A percentile compares a stretch with the other conserved stretches of the same genome.
phyloP scores from a whole-genome alignment of 2,888 invertebrate species.

The Onchidella celtica region DNA sequence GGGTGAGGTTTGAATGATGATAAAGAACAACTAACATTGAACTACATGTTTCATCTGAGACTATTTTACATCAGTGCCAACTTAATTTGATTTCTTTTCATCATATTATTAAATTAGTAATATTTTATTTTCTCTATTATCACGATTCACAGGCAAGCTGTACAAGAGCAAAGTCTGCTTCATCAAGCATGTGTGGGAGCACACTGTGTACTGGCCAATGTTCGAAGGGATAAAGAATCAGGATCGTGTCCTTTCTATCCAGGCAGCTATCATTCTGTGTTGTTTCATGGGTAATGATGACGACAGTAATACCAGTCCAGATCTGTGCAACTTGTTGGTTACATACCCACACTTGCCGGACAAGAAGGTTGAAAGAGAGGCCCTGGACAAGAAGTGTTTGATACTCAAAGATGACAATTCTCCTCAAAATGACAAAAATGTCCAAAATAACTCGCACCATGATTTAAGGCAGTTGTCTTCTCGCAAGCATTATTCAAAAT shows the following conservation, averaged over 20 bases:
- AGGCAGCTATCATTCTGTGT: constrained; percentile 76
- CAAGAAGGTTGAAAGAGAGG: constrained; percentile 29
- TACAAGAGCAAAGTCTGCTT: constrained; percentile 78
- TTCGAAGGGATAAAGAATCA: constrained; percentile 76
- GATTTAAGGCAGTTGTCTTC: too few species aligned
- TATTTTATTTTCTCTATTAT: too few species aligned
- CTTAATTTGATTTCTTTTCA: too few species aligned
- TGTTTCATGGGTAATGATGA: constrained; percentile 46
- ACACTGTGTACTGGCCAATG: constrained; percentile 76
- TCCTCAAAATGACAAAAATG: too few species aligned
- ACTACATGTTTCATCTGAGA: too few species aligned
- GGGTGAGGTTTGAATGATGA: too few species aligned
- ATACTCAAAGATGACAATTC: background rate
- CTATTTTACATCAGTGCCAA: too few species aligned
- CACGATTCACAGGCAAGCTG: constrained; percentile 71
- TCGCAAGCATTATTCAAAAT: too few species aligned
- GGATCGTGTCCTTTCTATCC: constrained; percentile 75
- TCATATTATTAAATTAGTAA: too few species aligned
- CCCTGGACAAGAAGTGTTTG: background rate
- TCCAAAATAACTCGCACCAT: too few species aligned
- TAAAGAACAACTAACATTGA: too few species aligned
- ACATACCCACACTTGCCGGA: constrained; percentile 64
- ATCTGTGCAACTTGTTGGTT: constrained; percentile 61
- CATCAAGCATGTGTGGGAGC: constrained; percentile 78
- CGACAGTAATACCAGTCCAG: background rate